A percentile compares a stretch with the other conserved stretches of the same genome.
Evolutionary conservation across 2,113 vertebrate species (phyloP).

Genomic region (Crocuta crocuta): DNA sequence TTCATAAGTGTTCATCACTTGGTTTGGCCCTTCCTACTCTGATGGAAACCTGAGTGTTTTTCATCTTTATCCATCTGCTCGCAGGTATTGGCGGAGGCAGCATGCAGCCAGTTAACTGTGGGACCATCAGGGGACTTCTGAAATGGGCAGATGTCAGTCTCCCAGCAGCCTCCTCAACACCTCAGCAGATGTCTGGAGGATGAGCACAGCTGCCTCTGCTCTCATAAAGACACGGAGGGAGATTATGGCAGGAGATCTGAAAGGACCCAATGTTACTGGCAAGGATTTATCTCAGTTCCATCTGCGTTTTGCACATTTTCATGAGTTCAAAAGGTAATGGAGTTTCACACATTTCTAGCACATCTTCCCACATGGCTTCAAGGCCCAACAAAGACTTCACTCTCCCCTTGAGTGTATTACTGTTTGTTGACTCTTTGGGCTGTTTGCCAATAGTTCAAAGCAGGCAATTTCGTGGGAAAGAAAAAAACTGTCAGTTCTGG

Average conservation of each 20-base stretch:
- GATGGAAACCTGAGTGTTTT: not conserved
- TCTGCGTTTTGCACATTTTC: not conserved
- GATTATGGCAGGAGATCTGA: not conserved
- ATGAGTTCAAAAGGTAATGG: slow-evolving; percentile 5
- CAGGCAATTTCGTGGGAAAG: not conserved
- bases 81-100: not conserved
- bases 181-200: not conserved
- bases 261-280: not conserved
- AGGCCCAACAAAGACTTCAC: not conserved
- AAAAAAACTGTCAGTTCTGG: not conserved
- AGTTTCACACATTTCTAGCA: slow-evolving; percentile 34
- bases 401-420: not conserved
- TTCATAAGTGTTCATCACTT: not conserved
- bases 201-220: not conserved
- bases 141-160: not conserved
- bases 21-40: not conserved
- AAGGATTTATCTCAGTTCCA: not conserved
- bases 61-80: not conserved
- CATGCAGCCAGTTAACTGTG: not conserved
- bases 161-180: not conserved
- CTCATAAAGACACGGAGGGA: not conserved
- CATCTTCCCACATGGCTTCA: not conserved
- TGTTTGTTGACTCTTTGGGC: not conserved
- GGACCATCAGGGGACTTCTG: not conserved
- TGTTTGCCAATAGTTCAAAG: not conserved